Evolutionary conservation across 1,140 invertebrate genomes (phyloP), one percentile per base, ranked within the genome.

Genomic region (Apis laboriosa): DNA sequence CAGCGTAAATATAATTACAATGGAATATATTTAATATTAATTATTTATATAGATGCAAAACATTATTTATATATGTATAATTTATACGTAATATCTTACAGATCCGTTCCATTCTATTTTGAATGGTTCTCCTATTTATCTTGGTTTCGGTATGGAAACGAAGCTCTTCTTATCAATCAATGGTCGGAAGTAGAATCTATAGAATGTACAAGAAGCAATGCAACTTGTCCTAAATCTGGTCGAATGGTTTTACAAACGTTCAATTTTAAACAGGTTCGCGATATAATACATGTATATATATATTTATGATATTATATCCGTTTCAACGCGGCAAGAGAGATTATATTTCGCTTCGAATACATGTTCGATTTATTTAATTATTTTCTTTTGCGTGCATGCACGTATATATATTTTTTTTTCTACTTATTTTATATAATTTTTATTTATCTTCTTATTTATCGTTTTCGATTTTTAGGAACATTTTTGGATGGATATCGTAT

Each of bases 141-240:
- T 0, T 99, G 99, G 98, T 99, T 99, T 94, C 96, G 97, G 70
- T 99, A 99, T 92, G 97, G 97, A 64, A 99, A 98, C 93, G 98
- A 99, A 94, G 97, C 98, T 0, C 94, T 99, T 1, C 94, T 97
- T n/a, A 97, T 99, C 70, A 99, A 99, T 94, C 98, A 99, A 92
- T 99, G 98, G 98, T 92, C 95, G 0, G 95, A 96, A 21, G 95
- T 98, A 28, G 95, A 96, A 17, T 91, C 92, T 24, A 97, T 97
- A 86, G 95, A 95, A 15, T 97, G 97, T 92, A 96, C 96, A 63
- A 93, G 95, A 55, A 95, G 95, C 78, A 97, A 97, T 91, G 95
- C 95, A 19, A 96, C 97, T 7, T 98, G 97, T 91, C 96, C 96
- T 0, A 95, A 94, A 77, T 96, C 95, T 67, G 98, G 98, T 8